Base-by-base conservation (phyloP, 2,888 invertebrate genomes). In the Xanthia icteritia region DNA sequence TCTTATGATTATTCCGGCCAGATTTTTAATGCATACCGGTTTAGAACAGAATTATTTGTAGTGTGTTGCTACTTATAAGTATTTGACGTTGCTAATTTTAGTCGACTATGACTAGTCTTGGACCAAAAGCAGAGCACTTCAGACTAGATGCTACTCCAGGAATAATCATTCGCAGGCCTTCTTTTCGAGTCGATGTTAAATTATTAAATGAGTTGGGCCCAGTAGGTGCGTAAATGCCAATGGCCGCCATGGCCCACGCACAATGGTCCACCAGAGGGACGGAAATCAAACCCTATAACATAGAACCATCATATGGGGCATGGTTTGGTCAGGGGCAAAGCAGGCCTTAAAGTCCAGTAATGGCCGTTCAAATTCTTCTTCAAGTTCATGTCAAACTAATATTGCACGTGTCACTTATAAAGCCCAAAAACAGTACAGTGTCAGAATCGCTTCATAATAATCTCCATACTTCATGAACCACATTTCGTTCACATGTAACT, bases 21-120 rank as follows among this genome's bases (percentile, higher is more conserved):
- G 13, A 76, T 75, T 77, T 70, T 27, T 72, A 69, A 73, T 73
- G 61, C 11, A 77, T 80, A 85, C 85, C 77, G 86, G 85, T 85
- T 86, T 75, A 79, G 31, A 75, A 67, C 64, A 64, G 66, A 73
- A 69, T 61, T 9, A 31, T 81, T 67, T 71, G 42, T 54, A 54
- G 60, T 27, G 13, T 63, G 31, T 64, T 45, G 36, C 58, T 65
- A 20, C n/a, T 58, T 68, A 39, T 36, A 68, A 68, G 75, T 64
- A 68, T 63, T 64, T 58, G 51, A 9, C 23, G 61, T 27, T 60
- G 58, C 48, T 15, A 70, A 72, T 72, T 67, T n/a, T 17, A 3
- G 36, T 58, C 17, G 60, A 27, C 15, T 56, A 36, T 67, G 54
- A 56, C 36, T 54, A 42, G 27, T 11, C 1, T 48, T 45, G 9